Percentiles rank a stretch among this genome's conserved stretches.
These are phyloP conservation scores for human DNA, from an alignment of 2,113 vertebrate species.

Conservation along the genomic window GRCh38 chr16:86881501-86882000, in stretches of 20 bases:
- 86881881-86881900: background rate
- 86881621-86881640: background rate
- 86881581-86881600: background rate
- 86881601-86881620: background rate
- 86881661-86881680: rapidly evolving
- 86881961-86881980: rapidly evolving
- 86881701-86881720: rapidly evolving
- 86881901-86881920: background rate
- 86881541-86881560: background rate
- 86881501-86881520: background rate
- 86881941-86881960: rapidly evolving
- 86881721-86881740: rapidly evolving
- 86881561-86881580: background rate
- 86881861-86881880: background rate
- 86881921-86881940: too few species aligned
- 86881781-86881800: background rate
- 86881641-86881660: background rate
- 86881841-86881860: background rate
- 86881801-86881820: background rate
- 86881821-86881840: background rate
- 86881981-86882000: rapidly evolving
- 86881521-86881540: background rate
- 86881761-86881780: too few species aligned
- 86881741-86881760: rapidly evolving
- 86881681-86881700: rapidly evolving